Base-by-base conservation (phyloP, 2,113 vertebrate genomes). In the Eurypyga helias region DNA sequence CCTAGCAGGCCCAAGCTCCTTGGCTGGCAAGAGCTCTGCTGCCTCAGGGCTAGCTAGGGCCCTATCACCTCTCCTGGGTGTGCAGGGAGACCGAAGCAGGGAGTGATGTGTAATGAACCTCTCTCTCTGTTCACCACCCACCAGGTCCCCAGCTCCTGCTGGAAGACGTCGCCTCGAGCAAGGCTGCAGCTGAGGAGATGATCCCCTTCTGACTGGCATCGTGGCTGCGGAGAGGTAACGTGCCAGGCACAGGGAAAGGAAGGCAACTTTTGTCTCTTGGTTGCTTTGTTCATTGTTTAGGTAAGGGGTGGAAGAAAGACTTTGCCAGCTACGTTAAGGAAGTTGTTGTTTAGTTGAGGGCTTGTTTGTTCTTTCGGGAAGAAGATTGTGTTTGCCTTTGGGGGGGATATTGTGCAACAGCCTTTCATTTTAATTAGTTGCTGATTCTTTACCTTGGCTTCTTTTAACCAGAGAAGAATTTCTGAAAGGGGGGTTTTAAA, bases 201-300 rank as follows among this genome's bases (percentile, higher is more conserved):
- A 34, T 80, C 29, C 9, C 16, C 58, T 66, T 77, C 61, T 3
- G 2, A 0, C 54, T 6, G 17, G 11, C 79, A 49, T 38, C 0
- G 0, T 25, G 64, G 51, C 78, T 21, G 6, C 1, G 4, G 51
- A 71, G 49, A 29, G 48, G 25, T 5, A 9, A 36, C 43, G 48
- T 52, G 57, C 65, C 70, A 25, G 26, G 52, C 10, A 1, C 0
- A 0, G 38, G 71, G 71, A 83, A 70, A 77, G 33, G 70, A 83
- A 86, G 31, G 41, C 0, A 16, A 57, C 62, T 73, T 90, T 95
- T 82, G 57, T 20, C 73, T 75, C 55, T 38, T 29, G 16, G 9
- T 79, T 77, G 62, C 36, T 96, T 93, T 90, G 75, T 89, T 96
- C 18, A 1, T 86, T 93, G 85, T 93, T 96, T 87, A 46, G 93